phyloP scores from a whole-genome alignment of 2,113 vertebrate genomes.

The Solea solea region DNA sequence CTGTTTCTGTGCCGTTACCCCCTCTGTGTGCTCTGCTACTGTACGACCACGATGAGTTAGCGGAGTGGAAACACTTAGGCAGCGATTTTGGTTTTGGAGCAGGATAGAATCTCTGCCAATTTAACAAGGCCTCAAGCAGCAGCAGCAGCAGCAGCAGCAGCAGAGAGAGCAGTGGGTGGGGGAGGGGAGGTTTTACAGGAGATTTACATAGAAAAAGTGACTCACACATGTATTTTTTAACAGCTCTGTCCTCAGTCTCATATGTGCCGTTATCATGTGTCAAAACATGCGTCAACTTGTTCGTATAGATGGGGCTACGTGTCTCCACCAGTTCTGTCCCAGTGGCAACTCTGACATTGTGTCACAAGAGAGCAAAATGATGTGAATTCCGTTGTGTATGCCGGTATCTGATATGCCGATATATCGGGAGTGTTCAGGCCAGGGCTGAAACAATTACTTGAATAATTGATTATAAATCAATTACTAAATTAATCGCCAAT shows the following conservation, averaged over 20 bases:
- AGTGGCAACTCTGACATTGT: too few relatives aligned
- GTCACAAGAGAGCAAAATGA: too few relatives aligned
- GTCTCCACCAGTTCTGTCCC: too few relatives aligned
- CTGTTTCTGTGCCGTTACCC: neutral
- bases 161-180: conserved; percentile 37
- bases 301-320: too few relatives aligned
- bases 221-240: neutral
- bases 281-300: too few relatives aligned
- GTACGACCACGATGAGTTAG: conserved; percentile 56
- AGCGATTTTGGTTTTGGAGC: conserved; percentile 64
- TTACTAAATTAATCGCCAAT: too few relatives aligned
- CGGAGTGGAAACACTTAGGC: conserved; percentile 76
- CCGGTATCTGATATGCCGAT: too few relatives aligned
- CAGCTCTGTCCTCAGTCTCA: conserved; percentile 7
- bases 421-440: too few relatives aligned
- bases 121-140: conserved; percentile 62
- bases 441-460: too few relatives aligned
- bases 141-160: conserved; percentile 55
- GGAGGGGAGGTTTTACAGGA: conserved; percentile 17
- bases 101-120: conserved; percentile 65
- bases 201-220: conserved; percentile 57
- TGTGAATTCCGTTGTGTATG: too few relatives aligned
- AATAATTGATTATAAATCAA: too few relatives aligned
- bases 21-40: conserved; percentile 39
- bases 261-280: neutral